Percentiles rank a stretch among this genome's conserved stretches.
phyloP scores from a whole-genome alignment of 1,140 invertebrate genomes.

The Dufourea novaeangliae region DNA sequence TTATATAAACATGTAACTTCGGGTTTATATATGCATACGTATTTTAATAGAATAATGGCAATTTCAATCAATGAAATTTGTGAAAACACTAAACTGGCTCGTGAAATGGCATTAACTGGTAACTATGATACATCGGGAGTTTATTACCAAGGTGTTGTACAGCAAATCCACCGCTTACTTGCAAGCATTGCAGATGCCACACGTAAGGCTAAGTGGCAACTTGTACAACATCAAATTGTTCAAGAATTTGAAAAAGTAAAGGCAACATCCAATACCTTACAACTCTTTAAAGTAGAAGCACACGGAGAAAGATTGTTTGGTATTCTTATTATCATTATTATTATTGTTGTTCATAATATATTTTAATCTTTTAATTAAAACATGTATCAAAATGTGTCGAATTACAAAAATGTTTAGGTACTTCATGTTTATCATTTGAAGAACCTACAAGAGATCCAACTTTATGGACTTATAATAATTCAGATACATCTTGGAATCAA shows the following conservation, averaged over 20 bases:
- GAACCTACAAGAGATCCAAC: conserved; percentile 83
- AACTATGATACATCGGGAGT: conserved; percentile 97
- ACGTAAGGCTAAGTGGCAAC: conserved; percentile 93
- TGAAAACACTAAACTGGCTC: conserved; percentile 95
- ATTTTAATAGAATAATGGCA: conserved; percentile 83
- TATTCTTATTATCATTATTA: conserved; percentile 52
- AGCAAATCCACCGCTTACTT: conserved; percentile 93
- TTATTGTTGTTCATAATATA: conserved; percentile 16
- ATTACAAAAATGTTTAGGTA: conserved; percentile 58
- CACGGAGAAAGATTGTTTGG: conserved; percentile 81
- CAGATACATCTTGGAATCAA: conserved; percentile 86
- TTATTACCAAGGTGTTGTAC: conserved; percentile 96
- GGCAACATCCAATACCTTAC: conserved; percentile 87
- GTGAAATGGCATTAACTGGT: conserved; percentile 96
- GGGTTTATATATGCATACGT: neutral
- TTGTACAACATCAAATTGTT: conserved; percentile 94
- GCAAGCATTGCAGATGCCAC: conserved; percentile 90
- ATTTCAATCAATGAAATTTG: conserved; percentile 93
- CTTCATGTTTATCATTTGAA: conserved; percentile 82
- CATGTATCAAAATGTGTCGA: conserved; percentile 10
- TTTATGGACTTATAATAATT: conserved; percentile 74
- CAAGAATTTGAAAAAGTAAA: conserved; percentile 96
- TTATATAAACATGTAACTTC: neutral
- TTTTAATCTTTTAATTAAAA: neutral
- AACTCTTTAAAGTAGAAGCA: conserved; percentile 84